phyloP scores from a whole-genome alignment of 1,140 invertebrate species.

The Trichonephila inaurata region DNA sequence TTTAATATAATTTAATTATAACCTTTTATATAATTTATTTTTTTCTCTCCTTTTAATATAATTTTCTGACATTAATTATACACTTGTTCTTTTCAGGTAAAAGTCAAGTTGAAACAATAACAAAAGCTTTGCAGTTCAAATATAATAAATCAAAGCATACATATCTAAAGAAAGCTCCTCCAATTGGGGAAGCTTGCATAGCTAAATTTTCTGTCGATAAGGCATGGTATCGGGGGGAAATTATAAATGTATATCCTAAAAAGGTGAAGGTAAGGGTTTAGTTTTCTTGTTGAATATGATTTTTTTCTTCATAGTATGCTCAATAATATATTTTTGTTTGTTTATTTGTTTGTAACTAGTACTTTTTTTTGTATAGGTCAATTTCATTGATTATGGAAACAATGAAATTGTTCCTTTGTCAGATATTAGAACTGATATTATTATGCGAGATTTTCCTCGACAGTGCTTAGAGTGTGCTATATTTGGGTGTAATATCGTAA shows the following conservation, averaged over 20 bases:
- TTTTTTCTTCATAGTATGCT: neutral
- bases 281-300: neutral
- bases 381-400: constrained; percentile 83
- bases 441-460: constrained; percentile 84
- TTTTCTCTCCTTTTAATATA: no score
- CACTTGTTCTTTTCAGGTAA: neutral
- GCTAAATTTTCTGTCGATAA: constrained; percentile 84
- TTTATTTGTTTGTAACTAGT: constrained; percentile 34
- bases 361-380: constrained; percentile 78
- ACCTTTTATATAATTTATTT: no score
- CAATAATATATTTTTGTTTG: neutral
- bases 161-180: constrained; percentile 81
- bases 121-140: constrained; percentile 81
- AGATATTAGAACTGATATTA: constrained; percentile 84
- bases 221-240: constrained; percentile 83
- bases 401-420: constrained; percentile 81
- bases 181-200: constrained; percentile 84
- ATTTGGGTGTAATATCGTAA: constrained; percentile 81
- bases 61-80: neutral
- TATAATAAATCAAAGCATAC: constrained; percentile 82
- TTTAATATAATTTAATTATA: no score
- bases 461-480: constrained; percentile 81
- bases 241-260: constrained; percentile 78
- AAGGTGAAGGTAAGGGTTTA: constrained; percentile 49
- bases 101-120: constrained; percentile 81